Evolutionary conservation across 2,888 invertebrate species (phyloP), one percentile per base, ranked within the genome.

Genomic region (Cryptocephalus primarius): DNA sequence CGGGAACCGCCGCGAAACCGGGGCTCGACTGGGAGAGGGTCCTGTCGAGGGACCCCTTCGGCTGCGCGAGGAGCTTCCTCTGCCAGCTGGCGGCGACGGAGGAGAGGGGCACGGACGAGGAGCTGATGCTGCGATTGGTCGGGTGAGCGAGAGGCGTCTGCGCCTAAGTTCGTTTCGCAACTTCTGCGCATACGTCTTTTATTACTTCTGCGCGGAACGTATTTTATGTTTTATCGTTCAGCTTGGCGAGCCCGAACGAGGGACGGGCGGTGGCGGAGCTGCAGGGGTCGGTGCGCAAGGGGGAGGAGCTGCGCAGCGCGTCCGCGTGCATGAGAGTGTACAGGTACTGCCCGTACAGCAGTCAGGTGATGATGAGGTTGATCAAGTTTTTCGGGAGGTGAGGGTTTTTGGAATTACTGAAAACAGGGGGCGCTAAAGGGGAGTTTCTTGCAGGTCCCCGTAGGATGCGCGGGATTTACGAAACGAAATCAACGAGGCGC

Each of bases 21-120:
- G 6, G 22, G n/a, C 59, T 65, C 39, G 60, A 66, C 46, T 69
- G 68, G 68, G 62, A 66, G 41, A 48, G 52, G 33, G 61, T 70
- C 8, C 52, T 72, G 34, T 55, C 62, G 14, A 60, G 68, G 45
- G 74, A 74, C 55, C 69, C 69, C 9, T 65, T 66, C n/a, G 67
- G 69, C 38, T 74, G 74, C 52, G 69, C 70, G 1, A 60, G 70
- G 45, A 72, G 71, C 57, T 71, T 70, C 53, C 63, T 72, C 33
- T 74, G 74, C 48, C 70, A 72, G 54, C 54, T 71, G 32, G 65
- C 69, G 3, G 65, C 69, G 4, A 61, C 62, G 32, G 56, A 67
- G 4, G 55, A 56, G 33, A 50, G 60, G 36, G 56, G 55, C 9
- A 48, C 55, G 34, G 63, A 64, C 12, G 68, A 68, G 52, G 56